phyloP scores from a whole-genome alignment of 2,888 invertebrate genomes.

The Chrysopilus asiliformis region DNA sequence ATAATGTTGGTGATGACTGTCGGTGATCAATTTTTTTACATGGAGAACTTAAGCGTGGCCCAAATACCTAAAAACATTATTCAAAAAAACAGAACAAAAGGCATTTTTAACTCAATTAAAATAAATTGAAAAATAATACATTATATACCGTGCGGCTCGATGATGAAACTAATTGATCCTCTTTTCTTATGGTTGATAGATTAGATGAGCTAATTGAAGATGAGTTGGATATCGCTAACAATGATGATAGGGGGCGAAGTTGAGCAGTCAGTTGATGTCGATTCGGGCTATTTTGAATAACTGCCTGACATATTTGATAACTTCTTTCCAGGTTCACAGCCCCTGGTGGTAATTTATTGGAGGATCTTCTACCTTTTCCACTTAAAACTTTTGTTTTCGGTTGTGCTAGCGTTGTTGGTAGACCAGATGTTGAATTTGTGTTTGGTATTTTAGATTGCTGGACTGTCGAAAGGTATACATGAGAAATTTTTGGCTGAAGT shows the following conservation, averaged over 20 bases:
- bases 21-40: slow-evolving; percentile 41
- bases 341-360: slow-evolving; percentile 72
- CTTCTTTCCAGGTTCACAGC: slow-evolving; percentile 87
- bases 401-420: slow-evolving; percentile 30
- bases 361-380: slow-evolving; percentile 34
- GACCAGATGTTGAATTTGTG: slow-evolving; percentile 36
- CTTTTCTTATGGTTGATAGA: slow-evolving; percentile 19
- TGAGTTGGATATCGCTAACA: slow-evolving; percentile 37
- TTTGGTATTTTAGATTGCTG: slow-evolving; percentile 3
- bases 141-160: slow-evolving; percentile 31
- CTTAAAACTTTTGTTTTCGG: slow-evolving; percentile 26
- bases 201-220: slow-evolving; percentile 12
- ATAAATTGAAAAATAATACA: slow-evolving; percentile 16
- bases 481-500: slow-evolving; percentile 3
- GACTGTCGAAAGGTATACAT: neutral
- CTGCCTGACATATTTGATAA: slow-evolving; percentile 85
- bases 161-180: slow-evolving; percentile 18
- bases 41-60: slow-evolving; percentile 32
- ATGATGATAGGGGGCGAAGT: slow-evolving; percentile 70
- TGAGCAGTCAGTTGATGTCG: slow-evolving; percentile 75
- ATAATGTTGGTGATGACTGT: slow-evolving; percentile 47
- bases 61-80: slow-evolving; percentile 19
- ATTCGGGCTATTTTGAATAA: slow-evolving; percentile 89
- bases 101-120: neutral
- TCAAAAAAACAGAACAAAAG: neutral